Evolutionary conservation across 2,888 invertebrate genomes (phyloP).

Genomic region (Acleris holmiana): DNA sequence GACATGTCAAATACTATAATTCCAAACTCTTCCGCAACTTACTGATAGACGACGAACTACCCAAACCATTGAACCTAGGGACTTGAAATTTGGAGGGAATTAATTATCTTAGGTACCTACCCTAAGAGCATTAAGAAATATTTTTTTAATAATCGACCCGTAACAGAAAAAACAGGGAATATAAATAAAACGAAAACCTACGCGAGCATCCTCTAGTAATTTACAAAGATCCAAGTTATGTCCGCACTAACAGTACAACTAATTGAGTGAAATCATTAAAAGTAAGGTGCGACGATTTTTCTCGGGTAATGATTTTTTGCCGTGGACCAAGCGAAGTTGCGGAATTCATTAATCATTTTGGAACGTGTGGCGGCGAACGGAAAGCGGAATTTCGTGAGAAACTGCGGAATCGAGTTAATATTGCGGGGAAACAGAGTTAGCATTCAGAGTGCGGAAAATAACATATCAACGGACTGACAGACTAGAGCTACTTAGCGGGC

Average conservation of each 20-base stretch:
- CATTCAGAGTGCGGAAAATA: constrained; percentile 13
- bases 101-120: too few relatives aligned
- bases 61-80: too few relatives aligned
- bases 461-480: constrained; percentile 15
- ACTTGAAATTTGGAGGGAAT: too few relatives aligned
- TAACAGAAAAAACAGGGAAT: too few relatives aligned
- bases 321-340: constrained; percentile 43
- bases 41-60: too few relatives aligned
- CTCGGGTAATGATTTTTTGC: constrained; percentile 52
- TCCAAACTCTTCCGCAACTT: too few relatives aligned
- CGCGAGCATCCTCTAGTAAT: too few relatives aligned
- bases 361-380: constrained; percentile 20
- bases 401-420: constrained; percentile 28
- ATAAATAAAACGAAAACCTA: too few relatives aligned
- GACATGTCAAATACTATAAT: too few relatives aligned
- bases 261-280: constrained; percentile 31
- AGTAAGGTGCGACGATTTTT: constrained; percentile 48
- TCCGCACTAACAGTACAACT: constrained; percentile 7
- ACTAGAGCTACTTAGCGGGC: not conserved
- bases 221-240: too few relatives aligned
- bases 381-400: constrained; percentile 18
- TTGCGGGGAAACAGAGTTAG: constrained; percentile 4
- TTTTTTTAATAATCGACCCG: too few relatives aligned
- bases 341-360: constrained; percentile 48
- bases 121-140: too few relatives aligned